phyloP scores from a whole-genome alignment of 2,888 invertebrate species.

The Nemoura dubitans region DNA sequence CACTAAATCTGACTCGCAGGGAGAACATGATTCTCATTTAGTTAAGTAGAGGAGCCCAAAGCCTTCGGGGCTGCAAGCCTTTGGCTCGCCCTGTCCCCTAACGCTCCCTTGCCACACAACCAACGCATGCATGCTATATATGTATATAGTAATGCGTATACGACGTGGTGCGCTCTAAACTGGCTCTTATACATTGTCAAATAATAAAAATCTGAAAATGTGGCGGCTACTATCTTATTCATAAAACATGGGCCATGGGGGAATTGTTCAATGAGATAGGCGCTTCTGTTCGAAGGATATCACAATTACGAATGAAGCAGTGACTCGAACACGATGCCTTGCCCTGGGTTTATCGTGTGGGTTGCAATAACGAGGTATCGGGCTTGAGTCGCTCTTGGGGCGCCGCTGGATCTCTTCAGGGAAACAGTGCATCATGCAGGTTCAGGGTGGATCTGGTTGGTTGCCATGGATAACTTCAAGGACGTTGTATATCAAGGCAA shows the following conservation, averaged over 20 bases:
- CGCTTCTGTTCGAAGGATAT: not conserved
- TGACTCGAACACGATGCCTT: not conserved
- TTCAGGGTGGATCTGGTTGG: no score
- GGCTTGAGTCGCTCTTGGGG: not conserved
- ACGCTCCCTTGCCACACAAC: not conserved
- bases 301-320: constrained; percentile 30
- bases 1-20: constrained; percentile 42
- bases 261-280: constrained; percentile 40
- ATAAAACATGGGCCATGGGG: constrained; percentile 31
- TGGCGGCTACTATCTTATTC: constrained; percentile 41
- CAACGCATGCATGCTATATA: not conserved
- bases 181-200: constrained; percentile 34
- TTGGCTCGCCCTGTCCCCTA: not conserved
- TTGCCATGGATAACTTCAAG: no score
- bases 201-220: constrained; percentile 40
- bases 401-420: not conserved
- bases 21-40: constrained; percentile 48
- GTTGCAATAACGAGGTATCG: not conserved
- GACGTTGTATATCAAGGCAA: no score
- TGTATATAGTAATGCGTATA: not conserved
- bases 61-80: constrained; percentile 27
- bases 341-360: not conserved
- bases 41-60: constrained; percentile 45
- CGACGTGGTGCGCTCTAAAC: not conserved
- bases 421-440: no score